Evolutionary conservation across 2,113 vertebrate species (phyloP), one percentile per base, ranked within the genome.

Genomic region (Campylomormyrus numenius): DNA sequence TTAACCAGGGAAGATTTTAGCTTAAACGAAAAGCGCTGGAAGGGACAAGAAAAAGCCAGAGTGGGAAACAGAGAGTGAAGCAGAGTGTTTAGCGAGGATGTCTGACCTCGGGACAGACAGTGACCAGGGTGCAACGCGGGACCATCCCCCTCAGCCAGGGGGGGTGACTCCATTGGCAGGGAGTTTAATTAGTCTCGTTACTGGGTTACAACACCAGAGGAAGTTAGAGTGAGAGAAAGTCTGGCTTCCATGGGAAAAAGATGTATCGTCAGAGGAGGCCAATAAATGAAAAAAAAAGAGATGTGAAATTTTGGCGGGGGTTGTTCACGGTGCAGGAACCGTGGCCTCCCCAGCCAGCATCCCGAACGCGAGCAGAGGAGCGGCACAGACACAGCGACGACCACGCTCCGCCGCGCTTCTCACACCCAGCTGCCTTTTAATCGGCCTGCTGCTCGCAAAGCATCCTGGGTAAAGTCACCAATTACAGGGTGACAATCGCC

Each of bases 181-280:
- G 91, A 90, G 94, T 93, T 94, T 95, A 94, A 95, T 95, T 94
- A 93, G 91, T 92, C 90, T 85, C 86, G 87, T 92, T 93, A 90
- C 90, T 52, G 58, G 13, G 49, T 48, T 49, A 53, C 2, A 89
- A 21, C 62, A 48, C 49, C 58, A 92, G 91, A 93, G 89, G 91
- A 92, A 48, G 77, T 90, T 90, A 83, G 7, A 89, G 56, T 83
- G 87, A 90, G 89, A 88, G 83, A 13, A 46, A 53, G 88, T 50
- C 45, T 62, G 53, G 17, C 35, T 91, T 70, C 45, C 88, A 49
- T 88, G 89, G 89, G 74, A 89, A 89, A 89, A 89, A 84, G 21
- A 52, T 77, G 24, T 5, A 46, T 13, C 24, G 74, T 53, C 35
- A 21, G 80, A 62, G 52, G 42, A 62, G 35, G 35, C 35, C 24